Evolutionary conservation across 2,113 vertebrate genomes (phyloP), one percentile per base, ranked within the genome.

Genomic region (Bolborhynchus lineola): DNA sequence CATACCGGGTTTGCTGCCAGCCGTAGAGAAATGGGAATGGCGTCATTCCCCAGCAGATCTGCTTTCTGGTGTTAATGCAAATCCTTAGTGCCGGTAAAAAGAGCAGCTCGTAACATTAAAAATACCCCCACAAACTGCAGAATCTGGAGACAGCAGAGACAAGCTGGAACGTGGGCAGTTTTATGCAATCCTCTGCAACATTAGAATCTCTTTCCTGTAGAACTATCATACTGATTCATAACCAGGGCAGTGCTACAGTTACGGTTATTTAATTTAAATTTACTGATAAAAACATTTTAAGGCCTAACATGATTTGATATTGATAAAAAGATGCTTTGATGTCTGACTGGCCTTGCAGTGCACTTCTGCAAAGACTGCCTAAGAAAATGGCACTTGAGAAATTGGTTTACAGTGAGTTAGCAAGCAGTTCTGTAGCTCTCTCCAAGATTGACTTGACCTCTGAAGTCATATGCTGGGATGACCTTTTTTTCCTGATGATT

Each of bases 401-500:
- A 39, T 11, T 1, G 1, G 14, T 84, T 90, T 79, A 37, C 63
- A 81, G 52, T 60, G 26, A 55, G 44, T 79, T 88, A 81, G 63
- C 50, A 70, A 17, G 41, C 16, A 42, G 53, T 69, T 90, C 44
- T 96, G 10, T 49, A 35, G 50, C 57, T 63, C 13, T 74, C 50
- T 92, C 72, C 41, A 20, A 94, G 78, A 93, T 31, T 92, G 83
- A 47, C 75, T 92, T 90, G 78, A 83, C 84, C 70, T 82, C 64
- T 75, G 60, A 88, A 92, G 59, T 86, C 62, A 10, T 55, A 8
- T 41, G 41, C 44, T 94, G 70, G 67, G 47, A 65, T 81, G 52
- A 84, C 57, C 57, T 65, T 53, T 80, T 80, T 89, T 97, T 97
- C 46, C 76, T 97, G 95, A 97, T 94, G 93, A 93, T 67, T 96